Evolutionary conservation across 2,113 vertebrate species (phyloP).

Genomic region (Ceyx melanurus): DNA sequence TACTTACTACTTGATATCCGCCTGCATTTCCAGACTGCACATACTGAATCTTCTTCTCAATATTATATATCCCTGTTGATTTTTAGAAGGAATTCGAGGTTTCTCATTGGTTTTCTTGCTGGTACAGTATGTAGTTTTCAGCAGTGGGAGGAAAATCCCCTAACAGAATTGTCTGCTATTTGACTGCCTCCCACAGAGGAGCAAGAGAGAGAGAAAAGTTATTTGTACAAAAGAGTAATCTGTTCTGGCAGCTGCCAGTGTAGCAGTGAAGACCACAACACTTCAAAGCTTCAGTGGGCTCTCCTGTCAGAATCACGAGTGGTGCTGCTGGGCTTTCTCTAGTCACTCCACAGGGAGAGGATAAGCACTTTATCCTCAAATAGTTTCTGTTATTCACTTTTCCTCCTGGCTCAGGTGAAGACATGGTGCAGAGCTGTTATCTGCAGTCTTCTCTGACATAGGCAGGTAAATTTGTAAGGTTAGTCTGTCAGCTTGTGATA

Average conservation of each 20-base stretch:
- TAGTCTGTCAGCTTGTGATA: slow-evolving; percentile 59
- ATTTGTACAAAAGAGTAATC: slow-evolving; percentile 1
- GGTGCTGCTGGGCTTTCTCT: not conserved
- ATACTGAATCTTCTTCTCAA: not conserved
- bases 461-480: slow-evolving; percentile 40
- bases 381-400: slow-evolving; percentile 44
- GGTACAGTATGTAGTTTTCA: not conserved
- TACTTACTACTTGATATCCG: not conserved
- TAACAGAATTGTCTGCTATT: not conserved
- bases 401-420: slow-evolving; percentile 10
- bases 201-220: not conserved
- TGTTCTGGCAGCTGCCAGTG: not conserved
- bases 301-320: not conserved
- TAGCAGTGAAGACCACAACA: not conserved
- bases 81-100: not conserved
- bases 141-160: not conserved
- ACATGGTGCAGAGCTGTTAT: slow-evolving; percentile 30
- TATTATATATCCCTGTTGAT: not conserved
- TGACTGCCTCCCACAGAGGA: not conserved
- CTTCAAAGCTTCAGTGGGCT: not conserved
- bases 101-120: not conserved
- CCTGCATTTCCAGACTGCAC: not conserved
- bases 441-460: slow-evolving; percentile 23
- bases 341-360: not conserved
- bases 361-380: slow-evolving; percentile 7